These are phyloP conservation scores for Achlya flavicornis DNA, from an alignment of 2,888 invertebrate genomes.

Conservation along the genomic window DNA sequence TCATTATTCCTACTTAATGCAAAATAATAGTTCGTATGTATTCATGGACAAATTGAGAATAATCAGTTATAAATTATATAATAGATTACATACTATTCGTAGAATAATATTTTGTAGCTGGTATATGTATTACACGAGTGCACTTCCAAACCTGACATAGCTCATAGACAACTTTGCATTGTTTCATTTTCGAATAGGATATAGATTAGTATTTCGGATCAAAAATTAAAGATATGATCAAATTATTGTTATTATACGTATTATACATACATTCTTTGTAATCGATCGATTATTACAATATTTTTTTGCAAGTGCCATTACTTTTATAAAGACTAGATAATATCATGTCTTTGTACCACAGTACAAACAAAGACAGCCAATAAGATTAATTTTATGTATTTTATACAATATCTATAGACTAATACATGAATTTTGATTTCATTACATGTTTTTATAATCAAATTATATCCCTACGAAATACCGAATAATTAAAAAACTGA, in stretches of 20 bases:
- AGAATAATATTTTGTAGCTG: neutral
- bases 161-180: neutral
- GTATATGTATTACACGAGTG: neutral
- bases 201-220: neutral
- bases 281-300: conserved; percentile 1
- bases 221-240: neutral
- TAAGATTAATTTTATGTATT: neutral
- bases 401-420: conserved; percentile 3
- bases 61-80: neutral
- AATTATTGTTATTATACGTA: neutral
- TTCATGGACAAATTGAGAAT: neutral
- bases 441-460: neutral
- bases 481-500: too few relatives aligned
- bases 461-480: neutral
- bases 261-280: too few relatives aligned
- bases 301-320: conserved; percentile 15
- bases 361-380: neutral
- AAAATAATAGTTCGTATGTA: neutral
- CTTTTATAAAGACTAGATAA: conserved; percentile 1
- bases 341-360: neutral
- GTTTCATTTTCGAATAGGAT: neutral
- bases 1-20: neutral
- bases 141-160: neutral
- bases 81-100: neutral
- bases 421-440: neutral